Evolutionary conservation across 2,888 invertebrate species (phyloP).

Genomic region (Caenorhabditis panamensis): DNA sequence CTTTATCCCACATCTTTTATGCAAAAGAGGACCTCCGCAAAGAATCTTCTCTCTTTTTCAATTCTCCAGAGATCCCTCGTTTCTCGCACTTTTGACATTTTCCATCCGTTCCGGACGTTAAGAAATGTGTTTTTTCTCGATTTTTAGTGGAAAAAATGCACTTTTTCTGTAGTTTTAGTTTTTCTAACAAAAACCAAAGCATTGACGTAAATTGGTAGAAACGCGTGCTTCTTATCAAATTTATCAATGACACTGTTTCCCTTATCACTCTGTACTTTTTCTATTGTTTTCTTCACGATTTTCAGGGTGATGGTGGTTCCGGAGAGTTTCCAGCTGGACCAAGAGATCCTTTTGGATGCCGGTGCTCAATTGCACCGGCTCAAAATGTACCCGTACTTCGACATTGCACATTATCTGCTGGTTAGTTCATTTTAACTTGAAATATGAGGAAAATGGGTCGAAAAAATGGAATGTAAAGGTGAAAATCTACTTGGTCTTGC

Average conservation of each 20-base stretch:
- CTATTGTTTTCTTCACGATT: too few relatives aligned
- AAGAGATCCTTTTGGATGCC: slow-evolving; percentile 86
- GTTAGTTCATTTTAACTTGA: slow-evolving; percentile 63
- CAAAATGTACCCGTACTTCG: slow-evolving; percentile 99
- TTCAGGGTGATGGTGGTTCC: slow-evolving; percentile 63
- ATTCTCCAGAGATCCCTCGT: not conserved
- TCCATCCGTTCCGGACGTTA: too few relatives aligned
- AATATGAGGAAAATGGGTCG: slow-evolving; percentile 3
- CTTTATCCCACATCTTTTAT: too few relatives aligned
- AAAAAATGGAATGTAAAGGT: not conserved
- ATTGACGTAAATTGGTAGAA: too few relatives aligned
- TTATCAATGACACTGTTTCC: too few relatives aligned
- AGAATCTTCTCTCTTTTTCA: not conserved
- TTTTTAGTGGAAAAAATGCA: too few relatives aligned
- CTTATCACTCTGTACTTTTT: too few relatives aligned
- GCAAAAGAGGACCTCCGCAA: not conserved
- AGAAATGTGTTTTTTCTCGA: too few relatives aligned
- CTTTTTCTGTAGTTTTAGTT: too few relatives aligned
- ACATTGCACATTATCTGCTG: slow-evolving; percentile 93
- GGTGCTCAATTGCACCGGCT: slow-evolving; percentile 98
- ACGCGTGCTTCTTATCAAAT: too few relatives aligned
- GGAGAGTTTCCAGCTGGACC: slow-evolving; percentile 69
- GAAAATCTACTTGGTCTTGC: slow-evolving; percentile 13
- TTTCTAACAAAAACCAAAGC: too few relatives aligned
- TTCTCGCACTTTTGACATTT: too few relatives aligned